Evolutionary conservation across 1,140 invertebrate genomes (phyloP), one percentile per base, ranked within the genome.

Genomic region (Lycorma delicatula): DNA sequence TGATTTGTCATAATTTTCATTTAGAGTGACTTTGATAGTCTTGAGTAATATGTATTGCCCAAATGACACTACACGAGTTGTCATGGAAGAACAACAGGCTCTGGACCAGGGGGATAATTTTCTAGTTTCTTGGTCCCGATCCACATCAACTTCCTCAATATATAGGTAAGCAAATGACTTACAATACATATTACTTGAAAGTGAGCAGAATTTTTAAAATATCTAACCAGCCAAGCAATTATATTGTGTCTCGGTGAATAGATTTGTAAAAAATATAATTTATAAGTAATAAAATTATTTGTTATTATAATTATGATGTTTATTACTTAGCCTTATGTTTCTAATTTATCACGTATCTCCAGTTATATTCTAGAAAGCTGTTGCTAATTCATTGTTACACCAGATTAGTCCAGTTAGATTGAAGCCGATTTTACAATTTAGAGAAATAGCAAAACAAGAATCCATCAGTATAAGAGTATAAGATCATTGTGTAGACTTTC

Each of bases 41-140:
- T 22, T 44, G 23, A 44, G 18, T 22, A 78, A 71, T 5, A 69
- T 75, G 2, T 60, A 79, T 6, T 73, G 66, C 59, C 80, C 81
- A 7, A 74, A 76, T 59, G 79, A 80, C 57, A 76, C 79, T 46
- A 75, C 73, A 7, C 72, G 72, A 60, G 77, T 77, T 25, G 63
- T 82, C 13, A 60, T 81, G 29, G 69, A 67, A 52, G 56, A 54
- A 16, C 61, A 59, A 38, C 70, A 69, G 51, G 70, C 72, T 49
- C 63, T 67, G 58, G 71, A 73, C 68, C 75, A 73, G 74, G 78
- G 77, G 75, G 77, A 81, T 71, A 77, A 77, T 70, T 77, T 81
- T 67, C 75, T 81, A 68, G 79, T 80, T 60, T 79, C 80, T 64
- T 83, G 80, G 80, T 82, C 80, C 61, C 69, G 79, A 63, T 80